Percentiles rank a stretch among this genome's conserved stretches.
These are phyloP conservation scores for Sinhomidia bicolor DNA, from an alignment of 2,888 invertebrate genomes.

Conservation along the genomic window DNA sequence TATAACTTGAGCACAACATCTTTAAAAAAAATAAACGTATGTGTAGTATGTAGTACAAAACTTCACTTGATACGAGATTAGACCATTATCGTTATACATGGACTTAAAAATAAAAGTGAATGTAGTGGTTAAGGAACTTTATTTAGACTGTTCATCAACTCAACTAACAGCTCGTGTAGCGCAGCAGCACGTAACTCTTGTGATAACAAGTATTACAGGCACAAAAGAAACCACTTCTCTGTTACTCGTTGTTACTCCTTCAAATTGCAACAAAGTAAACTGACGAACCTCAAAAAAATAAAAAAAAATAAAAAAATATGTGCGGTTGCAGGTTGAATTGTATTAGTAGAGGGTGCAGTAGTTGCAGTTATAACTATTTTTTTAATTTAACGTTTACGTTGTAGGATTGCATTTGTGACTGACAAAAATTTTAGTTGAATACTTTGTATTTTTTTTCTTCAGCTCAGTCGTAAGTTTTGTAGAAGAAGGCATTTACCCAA, in stretches of 20 bases:
- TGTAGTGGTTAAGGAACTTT: neutral
- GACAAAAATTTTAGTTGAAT: neutral
- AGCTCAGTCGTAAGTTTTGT: conserved; percentile 16
- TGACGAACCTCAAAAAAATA: neutral
- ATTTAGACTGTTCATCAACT: neutral
- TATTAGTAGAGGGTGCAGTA: neutral
- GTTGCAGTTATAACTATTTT: neutral
- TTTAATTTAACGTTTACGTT: neutral
- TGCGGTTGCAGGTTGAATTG: neutral
- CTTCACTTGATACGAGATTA: neutral
- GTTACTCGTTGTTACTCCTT: neutral
- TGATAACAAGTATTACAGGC: neutral
- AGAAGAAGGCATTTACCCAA: too few relatives aligned
- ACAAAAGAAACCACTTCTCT: neutral
- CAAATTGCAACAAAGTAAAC: neutral
- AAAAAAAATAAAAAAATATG: neutral
- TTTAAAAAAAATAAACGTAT: too few relatives aligned
- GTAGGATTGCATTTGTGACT: neutral
- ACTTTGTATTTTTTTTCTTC: conserved; percentile 21
- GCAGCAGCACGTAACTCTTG: neutral
- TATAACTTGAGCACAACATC: neutral
- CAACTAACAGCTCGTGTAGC: too few relatives aligned
- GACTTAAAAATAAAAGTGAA: conserved; percentile 2
- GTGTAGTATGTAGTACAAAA: too few relatives aligned
- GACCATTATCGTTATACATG: neutral